Conservation (phyloP, 1,140 invertebrate genomes). For the Magallana ariakensis region DNA sequence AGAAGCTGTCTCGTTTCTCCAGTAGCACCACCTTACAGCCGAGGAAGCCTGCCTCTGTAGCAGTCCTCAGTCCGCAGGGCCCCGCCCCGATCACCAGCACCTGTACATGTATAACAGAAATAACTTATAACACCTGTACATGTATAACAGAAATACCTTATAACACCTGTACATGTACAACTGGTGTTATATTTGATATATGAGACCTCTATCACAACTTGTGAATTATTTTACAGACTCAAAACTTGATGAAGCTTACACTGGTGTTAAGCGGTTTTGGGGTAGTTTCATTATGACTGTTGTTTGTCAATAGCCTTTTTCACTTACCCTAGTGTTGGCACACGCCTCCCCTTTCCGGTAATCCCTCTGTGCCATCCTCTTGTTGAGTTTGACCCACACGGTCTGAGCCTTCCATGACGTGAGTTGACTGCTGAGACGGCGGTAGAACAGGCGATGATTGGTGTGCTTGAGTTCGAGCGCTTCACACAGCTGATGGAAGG, state of each 20-base stretch:
- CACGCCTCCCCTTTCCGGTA: conserved; percentile 93
- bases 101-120: conserved; percentile 51
- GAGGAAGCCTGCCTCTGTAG: conserved; percentile 97
- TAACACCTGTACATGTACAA: background rate
- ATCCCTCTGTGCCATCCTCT: conserved; percentile 93
- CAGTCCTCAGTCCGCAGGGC: conserved; percentile 95
- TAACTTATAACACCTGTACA: background rate
- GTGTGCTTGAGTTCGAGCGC: conserved; percentile 91
- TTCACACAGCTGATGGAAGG: conserved; percentile 91
- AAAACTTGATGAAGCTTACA: no score
- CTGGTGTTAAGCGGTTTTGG: no score
- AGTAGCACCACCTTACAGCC: conserved; percentile 87
- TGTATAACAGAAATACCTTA: background rate
- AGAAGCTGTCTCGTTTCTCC: conserved; percentile 79
- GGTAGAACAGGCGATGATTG: conserved; percentile 82
- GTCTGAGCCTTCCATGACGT: conserved; percentile 96
- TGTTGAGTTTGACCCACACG: conserved; percentile 97
- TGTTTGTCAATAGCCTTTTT: no score
- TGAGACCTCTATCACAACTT: no score
- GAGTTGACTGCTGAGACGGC: conserved; percentile 82
- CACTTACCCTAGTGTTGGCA: conserved; percentile 86
- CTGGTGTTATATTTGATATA: no score
- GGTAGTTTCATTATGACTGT: no score
- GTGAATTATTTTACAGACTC: no score
- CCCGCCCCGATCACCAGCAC: conserved; percentile 94